Evolutionary conservation across 2,888 invertebrate species (phyloP), one percentile per base, ranked within the genome.

Genomic region (Tortrix viridana): DNA sequence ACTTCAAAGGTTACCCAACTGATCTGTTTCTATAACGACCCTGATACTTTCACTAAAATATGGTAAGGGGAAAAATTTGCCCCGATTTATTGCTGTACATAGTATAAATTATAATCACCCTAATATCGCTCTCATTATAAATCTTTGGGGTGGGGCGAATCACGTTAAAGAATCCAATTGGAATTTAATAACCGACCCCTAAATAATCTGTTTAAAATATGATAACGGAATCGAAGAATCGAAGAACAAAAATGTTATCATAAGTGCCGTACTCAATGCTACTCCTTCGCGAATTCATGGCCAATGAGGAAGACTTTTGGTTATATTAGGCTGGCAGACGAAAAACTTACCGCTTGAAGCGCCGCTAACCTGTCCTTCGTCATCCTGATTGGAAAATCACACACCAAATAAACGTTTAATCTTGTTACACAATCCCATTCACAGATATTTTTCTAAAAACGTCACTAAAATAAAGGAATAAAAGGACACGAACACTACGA

Each of bases 311-410:
- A 84, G 83, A 81, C 86, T 84, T 86, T 85, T 86, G 85, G 86
- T 82, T 88, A 84, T 69, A 79, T 76, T 65, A 79, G 79, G 74
- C n/a, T n/a, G n/a, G n/a, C 76, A 72, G 71, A 74, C 77, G 79
- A 82, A 75, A 71, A 79, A 89, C 96, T 95, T 94, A 97, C 97
- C 95, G 97, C 97, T 94, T 97, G 97, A 84, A 98, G 95, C 92
- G 97, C 98, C 94, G 97, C 97, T 95, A 98, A 96, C 96, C 97
- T 97, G 95, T 98, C 98, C 95, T 98, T 98, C 94, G 97, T 97
- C 97, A 97, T 98, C 92, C 89, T 94, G 91, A 89, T 91, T 82
- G 87, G 89, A 90, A 88, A 91, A 93, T 94, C 94, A 94, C 94
- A 94, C 94, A 93, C 93, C 93, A 93, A 93, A 86, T 90, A 93